phyloP scores from a whole-genome alignment of 2,797 vertebrate species.

The Orestias chungarensis region DNA sequence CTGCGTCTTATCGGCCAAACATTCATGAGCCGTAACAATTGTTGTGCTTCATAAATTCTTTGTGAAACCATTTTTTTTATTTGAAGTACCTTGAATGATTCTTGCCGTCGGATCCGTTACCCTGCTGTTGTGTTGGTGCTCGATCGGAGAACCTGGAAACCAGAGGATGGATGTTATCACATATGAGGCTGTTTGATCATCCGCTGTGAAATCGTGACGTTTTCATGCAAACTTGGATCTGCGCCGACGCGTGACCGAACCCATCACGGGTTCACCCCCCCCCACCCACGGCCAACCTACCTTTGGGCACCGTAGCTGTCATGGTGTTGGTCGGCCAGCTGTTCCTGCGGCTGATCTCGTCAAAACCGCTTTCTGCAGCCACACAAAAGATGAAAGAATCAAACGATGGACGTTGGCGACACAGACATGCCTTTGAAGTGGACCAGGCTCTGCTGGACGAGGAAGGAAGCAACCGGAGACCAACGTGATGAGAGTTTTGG shows the following conservation, averaged over 20 bases:
- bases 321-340: conserved; percentile 80
- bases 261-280: neutral
- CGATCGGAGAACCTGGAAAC: conserved; percentile 74
- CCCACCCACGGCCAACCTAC: conserved; percentile 52
- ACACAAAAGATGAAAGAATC: conserved; percentile 28
- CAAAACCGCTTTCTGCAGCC: conserved; percentile 79
- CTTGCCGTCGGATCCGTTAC: conserved; percentile 75
- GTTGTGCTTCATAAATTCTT: too few species aligned
- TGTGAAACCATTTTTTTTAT: neutral
- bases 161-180: neutral
- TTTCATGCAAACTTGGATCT: conserved; percentile 7
- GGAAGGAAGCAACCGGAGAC: conserved; percentile 74
- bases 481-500: conserved; percentile 40
- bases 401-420: conserved; percentile 28
- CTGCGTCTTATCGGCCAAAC: too few species aligned
- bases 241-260: neutral
- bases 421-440: conserved; percentile 63
- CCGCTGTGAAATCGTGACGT: neutral
- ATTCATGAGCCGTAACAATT: too few species aligned
- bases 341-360: conserved; percentile 84
- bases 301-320: conserved; percentile 75
- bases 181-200: neutral
- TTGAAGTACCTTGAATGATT: conserved; percentile 72
- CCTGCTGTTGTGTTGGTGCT: conserved; percentile 79
- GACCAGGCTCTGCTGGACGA: conserved; percentile 33